Evolutionary conservation across 2,888 invertebrate genomes (phyloP).

Genomic region (Cepaea hortensis): DNA sequence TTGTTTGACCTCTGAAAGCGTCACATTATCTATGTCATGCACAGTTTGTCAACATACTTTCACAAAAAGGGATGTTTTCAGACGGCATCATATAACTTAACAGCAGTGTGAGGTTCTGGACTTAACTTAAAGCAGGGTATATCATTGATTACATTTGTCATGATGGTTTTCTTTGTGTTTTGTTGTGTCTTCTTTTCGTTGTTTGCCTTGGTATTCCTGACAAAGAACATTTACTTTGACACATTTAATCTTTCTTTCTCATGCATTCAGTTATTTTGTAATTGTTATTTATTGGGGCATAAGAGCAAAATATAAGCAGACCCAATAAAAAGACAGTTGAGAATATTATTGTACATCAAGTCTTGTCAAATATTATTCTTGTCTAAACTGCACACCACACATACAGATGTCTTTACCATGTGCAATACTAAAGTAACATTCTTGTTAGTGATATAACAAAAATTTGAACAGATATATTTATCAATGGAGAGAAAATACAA

Average conservation of each 20-base stretch:
- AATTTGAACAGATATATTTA: too few species aligned
- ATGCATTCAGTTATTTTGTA: not conserved
- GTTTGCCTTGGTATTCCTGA: too few species aligned
- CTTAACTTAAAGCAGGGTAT: not conserved
- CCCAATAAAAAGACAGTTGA: not conserved
- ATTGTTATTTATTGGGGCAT: not conserved
- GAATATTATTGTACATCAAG: not conserved
- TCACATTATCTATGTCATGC: conserved; percentile 7
- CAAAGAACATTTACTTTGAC: not conserved
- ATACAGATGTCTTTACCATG: too few species aligned
- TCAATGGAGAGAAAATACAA: too few species aligned
- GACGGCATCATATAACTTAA: conserved; percentile 36
- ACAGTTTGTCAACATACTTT: conserved; percentile 25
- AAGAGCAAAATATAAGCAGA: not conserved
- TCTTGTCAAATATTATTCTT: too few species aligned
- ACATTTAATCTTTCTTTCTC: not conserved
- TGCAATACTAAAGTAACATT: too few species aligned
- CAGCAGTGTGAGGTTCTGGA: not conserved
- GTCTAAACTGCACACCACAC: too few species aligned
- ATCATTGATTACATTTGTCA: not conserved
- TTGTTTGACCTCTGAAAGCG: conserved; percentile 21
- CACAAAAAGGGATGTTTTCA: conserved; percentile 27
- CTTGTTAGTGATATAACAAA: too few species aligned
- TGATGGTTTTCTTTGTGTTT: not conserved
- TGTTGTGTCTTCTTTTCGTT: too few species aligned